Evolutionary conservation across 2,888 invertebrate genomes (phyloP).

Genomic region (Rhodophaea formosa): DNA sequence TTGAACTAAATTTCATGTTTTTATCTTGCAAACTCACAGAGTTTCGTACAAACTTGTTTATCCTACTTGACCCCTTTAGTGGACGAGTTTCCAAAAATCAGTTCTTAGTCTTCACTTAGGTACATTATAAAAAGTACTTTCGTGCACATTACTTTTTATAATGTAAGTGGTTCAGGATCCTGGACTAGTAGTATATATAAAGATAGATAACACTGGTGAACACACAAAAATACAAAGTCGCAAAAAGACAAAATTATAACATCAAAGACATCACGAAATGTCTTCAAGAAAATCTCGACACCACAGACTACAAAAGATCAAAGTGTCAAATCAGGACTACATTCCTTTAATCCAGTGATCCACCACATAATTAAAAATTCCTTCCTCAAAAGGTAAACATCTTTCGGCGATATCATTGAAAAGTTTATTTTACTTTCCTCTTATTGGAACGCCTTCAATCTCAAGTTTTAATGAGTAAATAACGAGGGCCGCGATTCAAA

Average conservation of each 20-base stretch:
- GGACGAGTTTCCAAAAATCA: no score
- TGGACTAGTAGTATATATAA: no score
- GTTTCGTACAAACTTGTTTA: no score
- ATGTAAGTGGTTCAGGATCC: no score
- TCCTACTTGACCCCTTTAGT: no score
- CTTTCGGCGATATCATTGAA: conserved; percentile 47
- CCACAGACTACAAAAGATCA: conserved; percentile 15
- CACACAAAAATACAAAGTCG: background rate
- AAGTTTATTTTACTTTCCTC: conserved; percentile 56
- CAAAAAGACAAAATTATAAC: background rate
- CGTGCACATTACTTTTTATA: no score
- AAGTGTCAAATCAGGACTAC: conserved; percentile 12
- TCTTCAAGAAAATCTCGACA: conserved; percentile 7
- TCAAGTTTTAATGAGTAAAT: conserved; percentile 77
- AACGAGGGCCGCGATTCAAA: conserved; percentile 56
- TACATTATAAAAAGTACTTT: no score
- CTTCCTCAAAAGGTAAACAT: conserved; percentile 40
- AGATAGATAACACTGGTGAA: no score
- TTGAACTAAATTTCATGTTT: no score
- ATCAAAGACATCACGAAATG: conserved; percentile 1
- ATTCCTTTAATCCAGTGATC: conserved; percentile 11
- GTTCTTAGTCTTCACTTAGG: no score
- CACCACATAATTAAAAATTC: conserved; percentile 27
- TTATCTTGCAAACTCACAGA: no score
- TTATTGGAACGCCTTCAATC: conserved; percentile 60